Conservation (phyloP, 1,140 invertebrate species). For the Drosophila nannoptera region DNA sequence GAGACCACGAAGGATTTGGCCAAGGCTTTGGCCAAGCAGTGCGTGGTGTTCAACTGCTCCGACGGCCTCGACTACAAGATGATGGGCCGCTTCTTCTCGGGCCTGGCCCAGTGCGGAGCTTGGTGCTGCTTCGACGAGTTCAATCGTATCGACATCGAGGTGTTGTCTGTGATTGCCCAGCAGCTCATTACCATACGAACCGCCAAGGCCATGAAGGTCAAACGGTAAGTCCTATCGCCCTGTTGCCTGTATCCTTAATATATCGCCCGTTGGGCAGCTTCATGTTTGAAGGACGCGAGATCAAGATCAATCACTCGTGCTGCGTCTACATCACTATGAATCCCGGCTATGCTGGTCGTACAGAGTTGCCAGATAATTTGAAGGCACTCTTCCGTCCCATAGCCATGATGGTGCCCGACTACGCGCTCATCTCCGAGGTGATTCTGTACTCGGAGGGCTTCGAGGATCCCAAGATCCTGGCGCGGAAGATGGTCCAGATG, state of each 20-base stretch:
- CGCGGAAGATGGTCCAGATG: constrained; percentile 94
- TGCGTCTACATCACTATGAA: constrained; percentile 95
- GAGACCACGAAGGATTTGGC: constrained; percentile 96
- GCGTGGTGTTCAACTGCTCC: constrained; percentile 95
- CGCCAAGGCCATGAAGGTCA: constrained; percentile 84
- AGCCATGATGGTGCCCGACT: constrained; percentile 96
- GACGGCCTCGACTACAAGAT: constrained; percentile 91
- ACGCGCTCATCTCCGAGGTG: constrained; percentile 94
- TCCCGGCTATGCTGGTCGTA: constrained; percentile 93
- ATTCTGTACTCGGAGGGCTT: constrained; percentile 96
- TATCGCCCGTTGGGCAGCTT: constrained; percentile 80
- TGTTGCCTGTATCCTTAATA: no score
- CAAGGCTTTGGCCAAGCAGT: constrained; percentile 91
- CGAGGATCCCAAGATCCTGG: constrained; percentile 90
- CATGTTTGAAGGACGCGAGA: constrained; percentile 93
- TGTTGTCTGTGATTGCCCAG: constrained; percentile 92
- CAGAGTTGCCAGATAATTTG: constrained; percentile 89
- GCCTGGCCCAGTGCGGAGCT: constrained; percentile 91
- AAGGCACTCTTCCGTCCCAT: constrained; percentile 93
- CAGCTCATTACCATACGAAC: constrained; percentile 89
- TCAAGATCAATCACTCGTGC: constrained; percentile 90
- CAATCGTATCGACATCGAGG: constrained; percentile 94
- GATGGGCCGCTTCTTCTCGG: constrained; percentile 93
- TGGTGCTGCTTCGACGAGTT: constrained; percentile 97
- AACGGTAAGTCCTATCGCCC: constrained; percentile 80